Conservation (phyloP, 2,113 vertebrate genomes). For the Semicossyphus pulcher region DNA sequence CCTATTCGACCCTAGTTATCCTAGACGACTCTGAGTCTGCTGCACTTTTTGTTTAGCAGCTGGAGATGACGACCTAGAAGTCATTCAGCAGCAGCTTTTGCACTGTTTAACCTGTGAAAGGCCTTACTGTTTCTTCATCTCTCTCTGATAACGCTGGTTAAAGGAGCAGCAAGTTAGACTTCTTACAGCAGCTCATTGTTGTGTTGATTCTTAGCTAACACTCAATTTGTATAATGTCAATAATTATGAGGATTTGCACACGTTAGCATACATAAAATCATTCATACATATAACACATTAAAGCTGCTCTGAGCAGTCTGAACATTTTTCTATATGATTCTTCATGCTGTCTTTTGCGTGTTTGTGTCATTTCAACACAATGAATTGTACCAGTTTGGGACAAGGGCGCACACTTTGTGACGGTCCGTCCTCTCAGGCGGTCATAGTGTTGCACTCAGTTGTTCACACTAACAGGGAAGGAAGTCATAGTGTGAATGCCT, state of each 20-base stretch:
- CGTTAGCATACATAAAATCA: too few relatives aligned
- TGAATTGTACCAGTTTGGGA: background rate
- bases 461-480: background rate
- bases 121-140: background rate
- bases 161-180: too few relatives aligned
- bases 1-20: conserved; percentile 34
- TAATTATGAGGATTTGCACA: too few relatives aligned
- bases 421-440: background rate
- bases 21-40: background rate
- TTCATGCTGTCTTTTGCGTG: too few relatives aligned
- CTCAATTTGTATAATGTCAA: too few relatives aligned
- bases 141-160: background rate
- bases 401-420: too few relatives aligned
- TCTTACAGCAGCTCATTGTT: too few relatives aligned
- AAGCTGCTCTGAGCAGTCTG: too few relatives aligned
- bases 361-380: background rate
- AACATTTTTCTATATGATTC: too few relatives aligned
- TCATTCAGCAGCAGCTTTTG: conserved; percentile 1
- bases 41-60: conserved; percentile 27
- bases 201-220: too few relatives aligned
- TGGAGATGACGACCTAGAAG: conserved; percentile 3
- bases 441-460: background rate
- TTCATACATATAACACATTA: too few relatives aligned
- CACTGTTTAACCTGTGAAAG: conserved; percentile 1
- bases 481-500: background rate